Conservation (phyloP, 92 coral and sea anemone genomes). For the Porites divaricata region DNA sequence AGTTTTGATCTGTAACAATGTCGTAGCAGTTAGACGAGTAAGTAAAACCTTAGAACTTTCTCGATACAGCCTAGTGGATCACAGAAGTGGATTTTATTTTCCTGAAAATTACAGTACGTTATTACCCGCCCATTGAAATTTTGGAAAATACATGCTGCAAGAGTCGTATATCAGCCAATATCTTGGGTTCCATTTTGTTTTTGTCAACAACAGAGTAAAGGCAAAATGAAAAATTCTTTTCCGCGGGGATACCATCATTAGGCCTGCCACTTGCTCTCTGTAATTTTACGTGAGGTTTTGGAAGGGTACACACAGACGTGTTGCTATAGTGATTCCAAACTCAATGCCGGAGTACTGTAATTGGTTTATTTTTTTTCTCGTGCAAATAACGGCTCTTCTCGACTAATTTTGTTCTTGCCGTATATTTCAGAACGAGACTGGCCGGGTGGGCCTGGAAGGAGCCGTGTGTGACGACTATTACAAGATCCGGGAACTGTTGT, state of each 20-base stretch:
- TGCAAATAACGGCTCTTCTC: no score
- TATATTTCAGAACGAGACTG: conserved; percentile 91
- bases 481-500: conserved; percentile 95
- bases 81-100: not conserved
- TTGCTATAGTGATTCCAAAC: no score
- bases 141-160: not conserved
- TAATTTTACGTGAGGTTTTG: no score
- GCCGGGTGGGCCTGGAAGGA: conserved; percentile 98
- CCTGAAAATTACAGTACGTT: not conserved
- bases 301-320: no score
- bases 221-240: no score
- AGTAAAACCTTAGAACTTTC: conserved; percentile 16
- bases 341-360: not conserved
- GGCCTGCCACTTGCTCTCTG: no score
- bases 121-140: not conserved
- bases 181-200: not conserved
- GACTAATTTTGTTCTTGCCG: not conserved
- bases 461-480: conserved; percentile 98
- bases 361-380: not conserved
- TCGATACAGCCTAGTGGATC: no score
- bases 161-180: not conserved
- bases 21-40: conserved; percentile 94
- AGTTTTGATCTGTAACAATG: conserved; percentile 94
- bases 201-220: no score
- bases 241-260: no score